Evolutionary conservation across 1,140 invertebrate genomes (phyloP).

Genomic region (Tetragonula clypearis): DNA sequence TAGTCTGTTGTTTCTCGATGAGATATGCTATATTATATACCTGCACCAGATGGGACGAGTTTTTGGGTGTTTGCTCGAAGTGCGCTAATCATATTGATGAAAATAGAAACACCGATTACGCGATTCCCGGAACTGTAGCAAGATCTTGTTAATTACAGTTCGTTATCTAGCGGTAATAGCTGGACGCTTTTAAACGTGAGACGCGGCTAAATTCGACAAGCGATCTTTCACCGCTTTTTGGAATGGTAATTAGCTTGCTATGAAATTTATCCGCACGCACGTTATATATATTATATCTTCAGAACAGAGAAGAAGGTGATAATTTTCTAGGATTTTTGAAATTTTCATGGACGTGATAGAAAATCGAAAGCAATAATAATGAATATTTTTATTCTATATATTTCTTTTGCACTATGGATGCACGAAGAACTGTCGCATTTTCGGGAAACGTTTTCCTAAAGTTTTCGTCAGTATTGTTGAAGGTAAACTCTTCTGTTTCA

Average conservation of each 20-base stretch:
- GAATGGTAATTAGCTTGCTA: neutral
- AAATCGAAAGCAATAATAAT: too few species aligned
- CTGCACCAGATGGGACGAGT: neutral
- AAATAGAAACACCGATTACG: neutral
- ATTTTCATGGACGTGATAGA: too few species aligned
- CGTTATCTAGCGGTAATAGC: too few species aligned
- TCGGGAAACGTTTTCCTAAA: neutral
- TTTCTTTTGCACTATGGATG: too few species aligned
- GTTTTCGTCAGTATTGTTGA: neutral
- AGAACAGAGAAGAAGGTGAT: neutral
- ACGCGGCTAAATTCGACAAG: too few species aligned
- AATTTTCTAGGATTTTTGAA: too few species aligned
- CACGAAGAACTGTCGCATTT: neutral
- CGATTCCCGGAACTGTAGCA: too few species aligned
- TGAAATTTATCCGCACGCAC: neutral
- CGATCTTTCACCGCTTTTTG: neutral
- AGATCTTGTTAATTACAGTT: neutral
- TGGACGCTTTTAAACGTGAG: neutral
- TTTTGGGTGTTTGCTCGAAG: neutral
- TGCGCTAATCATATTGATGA: neutral
- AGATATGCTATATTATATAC: neutral
- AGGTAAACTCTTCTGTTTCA: neutral
- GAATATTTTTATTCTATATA: too few species aligned
- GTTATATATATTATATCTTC: neutral
- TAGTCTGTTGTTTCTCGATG: conserved; percentile 50